Evolutionary conservation across 37 sponge, comb jelly and placozoan genomes (phyloP).

Genomic region (Oopsacas minuta): DNA sequence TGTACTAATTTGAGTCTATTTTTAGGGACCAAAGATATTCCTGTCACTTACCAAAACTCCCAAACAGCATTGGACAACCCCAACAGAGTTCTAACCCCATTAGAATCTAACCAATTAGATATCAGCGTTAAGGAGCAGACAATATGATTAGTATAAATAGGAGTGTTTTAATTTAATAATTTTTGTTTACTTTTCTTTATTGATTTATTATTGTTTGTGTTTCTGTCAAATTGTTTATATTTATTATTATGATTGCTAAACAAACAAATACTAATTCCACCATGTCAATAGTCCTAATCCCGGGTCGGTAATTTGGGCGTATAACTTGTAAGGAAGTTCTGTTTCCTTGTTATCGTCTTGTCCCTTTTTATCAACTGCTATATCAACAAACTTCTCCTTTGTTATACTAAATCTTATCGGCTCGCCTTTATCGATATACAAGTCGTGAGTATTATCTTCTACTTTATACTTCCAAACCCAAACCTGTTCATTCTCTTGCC

Average conservation of each 20-base stretch:
- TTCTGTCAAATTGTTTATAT: neutral
- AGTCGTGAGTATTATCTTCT: conserved; percentile 69
- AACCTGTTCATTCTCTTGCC: conserved; percentile 73
- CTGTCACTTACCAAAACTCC: neutral
- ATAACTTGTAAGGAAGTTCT: neutral
- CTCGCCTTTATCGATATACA: conserved; percentile 84
- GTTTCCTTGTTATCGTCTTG: neutral
- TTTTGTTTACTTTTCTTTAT: neutral
- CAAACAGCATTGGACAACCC: neutral
- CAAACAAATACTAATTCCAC: too few species aligned
- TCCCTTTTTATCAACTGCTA: neutral
- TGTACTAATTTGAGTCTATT: neutral
- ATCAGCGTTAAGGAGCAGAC: neutral
- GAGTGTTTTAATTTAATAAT: neutral
- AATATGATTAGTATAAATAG: neutral
- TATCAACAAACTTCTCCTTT: conserved; percentile 66
- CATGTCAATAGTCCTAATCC: neutral
- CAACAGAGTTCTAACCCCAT: neutral
- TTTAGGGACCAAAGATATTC: neutral
- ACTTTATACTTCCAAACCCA: conserved; percentile 92
- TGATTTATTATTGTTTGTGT: neutral
- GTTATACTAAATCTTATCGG: conserved; percentile 77
- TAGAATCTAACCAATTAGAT: neutral
- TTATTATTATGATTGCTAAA: neutral
- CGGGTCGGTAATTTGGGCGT: neutral